Conservation (phyloP, 53 echinoderm and acorn worm genomes). For the Paracentrotus lividus region DNA sequence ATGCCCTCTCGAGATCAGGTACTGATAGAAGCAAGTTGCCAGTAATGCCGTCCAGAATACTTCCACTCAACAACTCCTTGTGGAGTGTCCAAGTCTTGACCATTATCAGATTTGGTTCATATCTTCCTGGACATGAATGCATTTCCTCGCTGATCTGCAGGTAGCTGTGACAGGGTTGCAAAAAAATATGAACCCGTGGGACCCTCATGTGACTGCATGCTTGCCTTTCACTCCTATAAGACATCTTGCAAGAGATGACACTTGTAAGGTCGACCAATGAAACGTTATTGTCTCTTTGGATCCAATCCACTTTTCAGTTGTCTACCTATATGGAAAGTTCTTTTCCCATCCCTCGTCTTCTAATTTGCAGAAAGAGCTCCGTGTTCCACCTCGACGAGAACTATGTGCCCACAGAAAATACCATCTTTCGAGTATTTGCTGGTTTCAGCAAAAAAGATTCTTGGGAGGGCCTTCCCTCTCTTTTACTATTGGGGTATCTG, state of each 20-base stretch:
- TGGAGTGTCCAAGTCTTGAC: neutral
- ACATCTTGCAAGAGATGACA: constrained; percentile 74
- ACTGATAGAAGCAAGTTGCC: neutral
- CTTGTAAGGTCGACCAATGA: constrained; percentile 67
- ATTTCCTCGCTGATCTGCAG: constrained; percentile 56
- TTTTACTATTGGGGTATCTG: neutral
- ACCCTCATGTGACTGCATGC: constrained; percentile 72
- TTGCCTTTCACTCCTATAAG: constrained; percentile 69
- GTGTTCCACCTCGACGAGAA: neutral
- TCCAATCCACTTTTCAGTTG: constrained; percentile 65
- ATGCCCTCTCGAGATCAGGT: neutral
- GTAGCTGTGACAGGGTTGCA: constrained; percentile 59
- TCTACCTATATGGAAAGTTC: constrained; percentile 3
- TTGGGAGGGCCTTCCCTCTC: constrained; percentile 37
- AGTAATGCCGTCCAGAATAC: neutral
- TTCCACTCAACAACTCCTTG: neutral
- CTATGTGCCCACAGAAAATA: constrained; percentile 10
- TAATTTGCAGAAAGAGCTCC: constrained; percentile 36
- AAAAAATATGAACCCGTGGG: constrained; percentile 69
- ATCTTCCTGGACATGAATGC: neutral
- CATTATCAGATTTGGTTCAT: constrained; percentile 5
- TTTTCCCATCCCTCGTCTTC: constrained; percentile 43
- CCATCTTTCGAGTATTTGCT: neutral
- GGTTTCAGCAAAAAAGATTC: neutral
- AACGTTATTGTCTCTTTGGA: constrained; percentile 68